Percentiles rank a stretch among this genome's conserved stretches.
Conservation (phyloP, 2,888 invertebrate genomes). For the Netelia melanura region DNA sequence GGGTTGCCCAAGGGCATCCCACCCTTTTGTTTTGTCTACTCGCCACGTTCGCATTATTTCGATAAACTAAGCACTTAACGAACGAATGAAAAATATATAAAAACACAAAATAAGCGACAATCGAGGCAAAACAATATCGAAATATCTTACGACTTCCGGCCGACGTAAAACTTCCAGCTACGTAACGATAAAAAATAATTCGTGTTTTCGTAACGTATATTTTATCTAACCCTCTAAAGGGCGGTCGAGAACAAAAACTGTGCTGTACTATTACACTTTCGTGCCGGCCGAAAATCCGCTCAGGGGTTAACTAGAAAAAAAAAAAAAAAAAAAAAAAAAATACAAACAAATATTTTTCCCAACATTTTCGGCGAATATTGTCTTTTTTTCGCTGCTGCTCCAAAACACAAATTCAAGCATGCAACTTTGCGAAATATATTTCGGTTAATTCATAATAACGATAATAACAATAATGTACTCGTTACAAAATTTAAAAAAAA, state of each 20-base stretch:
- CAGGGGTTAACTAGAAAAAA: background rate
- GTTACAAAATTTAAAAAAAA: constrained; percentile 12
- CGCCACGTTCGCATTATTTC: constrained; percentile 46
- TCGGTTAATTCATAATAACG: constrained; percentile 25
- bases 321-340: background rate
- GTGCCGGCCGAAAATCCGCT: background rate
- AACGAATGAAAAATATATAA: constrained; percentile 20
- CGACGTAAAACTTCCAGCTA: constrained; percentile 16
- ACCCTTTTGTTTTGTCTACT: constrained; percentile 38
- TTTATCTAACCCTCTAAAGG: constrained; percentile 5
- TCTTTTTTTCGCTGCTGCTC: constrained; percentile 33
- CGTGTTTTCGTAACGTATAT: background rate
- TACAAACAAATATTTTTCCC: background rate
- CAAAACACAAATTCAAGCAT: constrained; percentile 62
- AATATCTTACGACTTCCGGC: constrained; percentile 30
- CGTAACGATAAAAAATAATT: constrained; percentile 10
- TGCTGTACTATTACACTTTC: background rate
- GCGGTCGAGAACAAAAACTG: constrained; percentile 22
- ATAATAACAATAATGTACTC: constrained; percentile 33
- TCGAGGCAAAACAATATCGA: constrained; percentile 53
- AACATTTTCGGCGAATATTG: background rate
- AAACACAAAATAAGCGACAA: constrained; percentile 55
- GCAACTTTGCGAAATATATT: constrained; percentile 58
- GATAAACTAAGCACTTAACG: constrained; percentile 31
- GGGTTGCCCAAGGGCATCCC: background rate